Conservation (phyloP, 1,140 invertebrate species). For the Bombus waltoni region DNA sequence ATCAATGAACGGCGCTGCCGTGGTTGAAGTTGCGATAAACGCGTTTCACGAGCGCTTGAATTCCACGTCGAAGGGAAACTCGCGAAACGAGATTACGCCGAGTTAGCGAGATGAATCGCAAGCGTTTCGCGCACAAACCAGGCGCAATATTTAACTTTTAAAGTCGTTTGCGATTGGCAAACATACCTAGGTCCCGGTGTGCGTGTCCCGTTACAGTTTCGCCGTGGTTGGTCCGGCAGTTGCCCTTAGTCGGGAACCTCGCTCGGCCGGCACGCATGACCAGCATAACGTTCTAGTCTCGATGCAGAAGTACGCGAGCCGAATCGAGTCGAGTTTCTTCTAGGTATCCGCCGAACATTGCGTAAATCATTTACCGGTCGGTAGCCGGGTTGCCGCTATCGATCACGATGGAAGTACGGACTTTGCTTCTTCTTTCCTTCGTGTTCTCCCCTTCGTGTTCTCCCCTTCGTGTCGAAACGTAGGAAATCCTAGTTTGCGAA, state of each 20-base stretch:
- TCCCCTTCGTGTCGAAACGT: not conserved
- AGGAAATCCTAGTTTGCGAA: not conserved
- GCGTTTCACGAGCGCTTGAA: conserved; percentile 25
- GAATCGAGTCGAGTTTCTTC: conserved; percentile 37
- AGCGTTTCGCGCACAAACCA: not conserved
- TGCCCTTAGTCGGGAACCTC: not conserved
- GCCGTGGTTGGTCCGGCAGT: conserved; percentile 21
- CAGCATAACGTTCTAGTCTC: conserved; percentile 38
- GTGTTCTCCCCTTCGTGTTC: no score
- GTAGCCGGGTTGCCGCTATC: no score
- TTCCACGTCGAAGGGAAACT: conserved; percentile 8
- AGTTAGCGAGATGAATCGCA: conserved; percentile 37
- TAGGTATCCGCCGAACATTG: not conserved
- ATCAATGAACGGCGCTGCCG: not conserved
- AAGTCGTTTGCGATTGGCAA: conserved; percentile 45
- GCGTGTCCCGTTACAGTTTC: conserved; percentile 56
- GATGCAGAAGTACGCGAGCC: conserved; percentile 36
- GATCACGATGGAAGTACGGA: not conserved
- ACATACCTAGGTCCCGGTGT: conserved; percentile 9
- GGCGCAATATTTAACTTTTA: conserved; percentile 42
- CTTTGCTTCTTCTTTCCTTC: no score
- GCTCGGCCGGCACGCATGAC: conserved; percentile 48
- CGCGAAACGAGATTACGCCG: conserved; percentile 18
- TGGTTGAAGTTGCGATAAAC: not conserved
- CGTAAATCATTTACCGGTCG: conserved; percentile 19